Evolutionary conservation across 2,888 invertebrate genomes (phyloP).

Genomic region (Atherix ibis): DNA sequence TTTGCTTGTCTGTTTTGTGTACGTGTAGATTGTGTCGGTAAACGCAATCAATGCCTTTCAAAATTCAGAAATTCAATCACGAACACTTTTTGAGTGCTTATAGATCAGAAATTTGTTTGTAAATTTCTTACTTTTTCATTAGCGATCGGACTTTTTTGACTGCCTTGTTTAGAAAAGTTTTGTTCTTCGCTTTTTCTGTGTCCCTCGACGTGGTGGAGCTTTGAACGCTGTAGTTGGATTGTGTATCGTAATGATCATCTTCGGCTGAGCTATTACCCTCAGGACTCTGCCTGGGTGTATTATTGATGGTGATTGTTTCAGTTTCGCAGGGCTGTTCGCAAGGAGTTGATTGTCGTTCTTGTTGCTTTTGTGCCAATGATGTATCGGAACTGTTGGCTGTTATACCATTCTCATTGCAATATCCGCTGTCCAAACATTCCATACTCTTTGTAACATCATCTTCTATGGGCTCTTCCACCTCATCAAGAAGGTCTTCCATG

Average conservation of each 20-base stretch:
- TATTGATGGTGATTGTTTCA: slow-evolving; percentile 3
- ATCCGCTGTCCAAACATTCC: slow-evolving; percentile 24
- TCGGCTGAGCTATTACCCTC: slow-evolving; percentile 32
- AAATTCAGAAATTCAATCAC: no score
- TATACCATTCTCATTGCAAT: slow-evolving; percentile 11
- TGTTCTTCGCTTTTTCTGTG: slow-evolving; percentile 44
- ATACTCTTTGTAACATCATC: slow-evolving; percentile 32
- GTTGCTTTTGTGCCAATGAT: not conserved
- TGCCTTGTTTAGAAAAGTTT: slow-evolving; percentile 73
- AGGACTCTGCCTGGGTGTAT: slow-evolving; percentile 22
- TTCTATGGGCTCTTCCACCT: slow-evolving; percentile 24
- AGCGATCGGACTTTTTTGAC: slow-evolving; percentile 69
- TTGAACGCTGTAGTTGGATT: slow-evolving; percentile 16
- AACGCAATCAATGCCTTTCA: no score
- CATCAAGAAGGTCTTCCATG: slow-evolving; percentile 43
- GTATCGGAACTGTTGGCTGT: slow-evolving; percentile 2
- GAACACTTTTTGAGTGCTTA: no score
- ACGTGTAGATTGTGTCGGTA: no score
- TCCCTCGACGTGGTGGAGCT: slow-evolving; percentile 14
- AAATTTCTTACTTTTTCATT: slow-evolving; percentile 36
- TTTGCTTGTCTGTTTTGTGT: no score
- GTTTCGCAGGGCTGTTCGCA: not conserved
- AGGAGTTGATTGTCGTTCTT: not conserved
- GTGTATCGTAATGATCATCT: slow-evolving; percentile 26
- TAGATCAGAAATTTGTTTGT: slow-evolving; percentile 2